Evolutionary conservation across 2,888 invertebrate genomes (phyloP), one percentile per base, ranked within the genome.

Genomic region (Mamestra brassicae): DNA sequence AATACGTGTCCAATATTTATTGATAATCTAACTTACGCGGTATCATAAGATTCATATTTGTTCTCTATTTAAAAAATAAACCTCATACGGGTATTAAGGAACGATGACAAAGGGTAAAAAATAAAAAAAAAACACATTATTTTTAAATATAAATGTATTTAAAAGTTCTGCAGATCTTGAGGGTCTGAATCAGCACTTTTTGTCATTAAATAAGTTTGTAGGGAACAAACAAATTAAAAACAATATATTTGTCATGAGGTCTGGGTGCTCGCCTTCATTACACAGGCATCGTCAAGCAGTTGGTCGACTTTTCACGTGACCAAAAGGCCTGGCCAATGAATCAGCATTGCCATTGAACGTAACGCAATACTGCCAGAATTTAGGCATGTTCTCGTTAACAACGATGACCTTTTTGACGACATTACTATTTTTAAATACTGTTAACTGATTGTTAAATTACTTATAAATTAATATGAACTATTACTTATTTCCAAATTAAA

Each of bases 181-280:
- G 7, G 15, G 26, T 45, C n/a, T 7, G 1, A 36, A 42, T 52
- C 47, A 42, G 47, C 2, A 42, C 42, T 26, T 60, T 11, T 3
- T 1, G 79, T 62, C 36, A 6, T 76, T 71, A 57, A 26, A 79
- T n/a, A 71, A 79, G 61, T 79, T 76, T 76, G 72, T 50, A n/a
- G 0, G 10, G 0, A 13, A 26, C 76, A 76, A 76, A 76, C 79
- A 1, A 8, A 76, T 26, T 26, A 79, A 76, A 69, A 78, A 76
- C 71, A 13, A 47, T 70, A 2, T 11, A 0, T 15, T 4, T 3
- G 1, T 42, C n/a, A 72, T 42, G 26, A 13, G 11, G 11, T 45
- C 15, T 15, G 10, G 3, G 17, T 0, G 15, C 2, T 6, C 8
- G 38, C 6, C 17, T 13, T 50, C 17, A 6, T 17, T 26, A 50